Evolutionary conservation across 1,140 invertebrate species (phyloP), one percentile per base, ranked within the genome.

Genomic region (Zeugodacus cucurbitae): DNA sequence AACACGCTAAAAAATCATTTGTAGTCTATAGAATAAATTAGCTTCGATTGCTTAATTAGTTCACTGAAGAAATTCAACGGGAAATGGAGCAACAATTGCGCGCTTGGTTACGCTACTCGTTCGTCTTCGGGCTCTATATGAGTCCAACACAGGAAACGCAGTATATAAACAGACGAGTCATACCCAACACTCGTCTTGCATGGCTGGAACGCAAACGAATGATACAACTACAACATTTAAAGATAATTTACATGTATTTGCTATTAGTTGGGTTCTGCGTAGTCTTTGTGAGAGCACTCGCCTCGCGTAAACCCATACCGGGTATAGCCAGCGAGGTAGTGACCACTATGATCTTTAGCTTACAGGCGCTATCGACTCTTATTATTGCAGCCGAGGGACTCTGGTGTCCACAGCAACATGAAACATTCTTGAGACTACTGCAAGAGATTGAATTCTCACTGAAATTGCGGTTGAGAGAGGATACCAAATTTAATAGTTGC

Each of bases 361-460:
- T 59, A 20, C 86, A 87, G 59, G 26, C 59, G 7, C 14, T 86
- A 8, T 62, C 86, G 1, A 70, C 70, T 57, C 8, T 86, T 0
- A 11, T 89, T 5, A 87, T 89, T 6, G n/a, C 78, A 29, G 44
- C 14, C 8, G 88, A 89, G 22, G 29, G 44, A 6, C 7, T 85
- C 3, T 34, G 67, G n/a, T 29, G 62, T 22, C 54, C 37, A 22
- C 41, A 37, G 22, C 32, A 89, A 17, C 88, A 89, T 26, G 58
- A 58, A 3, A 57, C 78, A 34, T 89, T 89, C 26, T 29, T 89
- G 1, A n/a, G 26, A 3, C 2, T 64, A 10, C 5, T 89, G 7
- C n/a, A 89, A 10, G 58, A 85, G 32, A 87, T 89, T 37, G 74
- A 62, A 11, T 54, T 64, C 4, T 48, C 41, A 22, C 85, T 89